Evolutionary conservation across 2,797 vertebrate genomes (phyloP), one percentile per base, ranked within the genome.

Genomic region (Hybognathus amarus): DNA sequence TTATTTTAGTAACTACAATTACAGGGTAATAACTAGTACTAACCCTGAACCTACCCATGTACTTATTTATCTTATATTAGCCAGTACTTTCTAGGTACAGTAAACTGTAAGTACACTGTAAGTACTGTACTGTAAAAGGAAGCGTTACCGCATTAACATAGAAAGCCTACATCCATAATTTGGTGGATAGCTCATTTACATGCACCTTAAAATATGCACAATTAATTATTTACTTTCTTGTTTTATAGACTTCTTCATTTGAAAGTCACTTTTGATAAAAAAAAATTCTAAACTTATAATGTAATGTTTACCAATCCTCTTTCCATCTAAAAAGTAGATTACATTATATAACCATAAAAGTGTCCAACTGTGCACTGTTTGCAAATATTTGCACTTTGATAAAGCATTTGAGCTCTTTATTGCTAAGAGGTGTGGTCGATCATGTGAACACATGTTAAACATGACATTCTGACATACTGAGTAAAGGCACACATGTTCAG

Each of bases 301-400:
- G 33, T 56, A 22, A 75, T 67, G 33, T 67, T 82, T 82, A 82
- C 8, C 56, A 27, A n/a, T 50, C 52, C 10, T 22, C 50, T 52
- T 4, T 12, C 56, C 40, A 40, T 38, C 20, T 17, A 38, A 47
- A n/a, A 38, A 63, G 20, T 61, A 59, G 7, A 80, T 33, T n/a
- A 17, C 17, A 38, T 27, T 15, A 33, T 13, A 38, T 0, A 40
- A 42, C 54, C 33, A 74, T 18, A 75, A 54, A 82, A n/a, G 33
- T 52, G 17, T 45, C 79, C 10, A 42, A 42, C 8, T 20, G 36
- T 22, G 15, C 33, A 56, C 20, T 36, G 17, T 82, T 61, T 42
- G 22, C 71, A 75, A 82, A 75, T 75, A 67, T 64, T 74, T 38
- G 11, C 69, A 10, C 4, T 52, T 74, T 81, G 30, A 22, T 50